Evolutionary conservation across 2,888 invertebrate species (phyloP).

Genomic region (Euplagia quadripunctaria): DNA sequence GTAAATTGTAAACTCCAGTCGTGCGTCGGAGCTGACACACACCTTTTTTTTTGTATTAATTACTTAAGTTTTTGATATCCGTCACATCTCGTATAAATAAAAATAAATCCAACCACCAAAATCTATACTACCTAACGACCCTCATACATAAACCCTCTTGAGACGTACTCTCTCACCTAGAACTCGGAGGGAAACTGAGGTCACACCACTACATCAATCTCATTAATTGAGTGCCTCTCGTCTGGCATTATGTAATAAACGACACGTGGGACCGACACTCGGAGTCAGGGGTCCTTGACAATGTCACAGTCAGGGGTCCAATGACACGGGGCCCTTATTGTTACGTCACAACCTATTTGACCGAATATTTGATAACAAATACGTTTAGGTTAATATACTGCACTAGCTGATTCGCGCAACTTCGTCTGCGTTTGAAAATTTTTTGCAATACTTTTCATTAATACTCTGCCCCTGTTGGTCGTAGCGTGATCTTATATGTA

Average conservation of each 20-base stretch:
- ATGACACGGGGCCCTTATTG: neutral
- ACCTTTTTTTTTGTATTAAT: too few species aligned
- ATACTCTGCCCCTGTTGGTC: too few species aligned
- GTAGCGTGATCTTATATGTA: too few species aligned
- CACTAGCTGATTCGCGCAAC: too few species aligned
- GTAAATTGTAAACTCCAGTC: too few species aligned
- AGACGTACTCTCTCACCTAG: neutral
- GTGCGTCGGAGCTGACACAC: too few species aligned
- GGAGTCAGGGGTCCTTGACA: conserved; percentile 8
- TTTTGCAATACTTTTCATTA: too few species aligned
- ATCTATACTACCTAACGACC: neutral
- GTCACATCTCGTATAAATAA: too few species aligned
- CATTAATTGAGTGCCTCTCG: conserved; percentile 1
- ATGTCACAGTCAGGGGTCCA: neutral
- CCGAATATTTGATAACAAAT: neutral
- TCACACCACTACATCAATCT: neutral
- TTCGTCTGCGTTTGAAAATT: too few species aligned
- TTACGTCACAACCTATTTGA: neutral
- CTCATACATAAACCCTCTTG: neutral
- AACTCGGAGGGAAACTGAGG: neutral
- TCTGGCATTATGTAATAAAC: conserved; percentile 5
- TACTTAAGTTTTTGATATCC: too few species aligned
- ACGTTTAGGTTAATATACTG: too few species aligned
- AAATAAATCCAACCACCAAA: too few species aligned
- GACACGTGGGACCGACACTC: conserved; percentile 7